phyloP scores from a whole-genome alignment of 2,797 vertebrate species.

The Meda fulgida region DNA sequence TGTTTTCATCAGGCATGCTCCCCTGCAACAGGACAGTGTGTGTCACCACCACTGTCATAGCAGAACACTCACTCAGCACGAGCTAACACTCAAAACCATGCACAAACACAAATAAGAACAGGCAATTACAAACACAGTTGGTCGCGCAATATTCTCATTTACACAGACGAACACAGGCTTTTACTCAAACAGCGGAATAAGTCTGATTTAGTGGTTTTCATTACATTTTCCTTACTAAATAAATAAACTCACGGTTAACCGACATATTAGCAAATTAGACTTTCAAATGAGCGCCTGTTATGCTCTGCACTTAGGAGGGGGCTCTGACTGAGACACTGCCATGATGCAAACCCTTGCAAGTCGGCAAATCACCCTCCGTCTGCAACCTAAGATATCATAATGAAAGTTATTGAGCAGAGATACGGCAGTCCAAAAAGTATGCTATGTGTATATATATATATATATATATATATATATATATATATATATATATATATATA shows the following conservation, averaged over 20 bases:
- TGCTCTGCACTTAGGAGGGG: slow-evolving; percentile 22
- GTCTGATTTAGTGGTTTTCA: slow-evolving; percentile 33
- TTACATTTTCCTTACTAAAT: slow-evolving; percentile 1
- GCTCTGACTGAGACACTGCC: slow-evolving; percentile 17
- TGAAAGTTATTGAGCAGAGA: slow-evolving; percentile 12
- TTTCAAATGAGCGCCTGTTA: slow-evolving; percentile 34
- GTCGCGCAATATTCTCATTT: background rate
- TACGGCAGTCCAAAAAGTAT: background rate
- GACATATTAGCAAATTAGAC: slow-evolving; percentile 28
- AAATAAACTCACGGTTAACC: slow-evolving; percentile 17
- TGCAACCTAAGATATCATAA: slow-evolving; percentile 28
- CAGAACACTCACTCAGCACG: slow-evolving; percentile 33
- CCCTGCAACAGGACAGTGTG: slow-evolving; percentile 36
- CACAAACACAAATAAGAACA: slow-evolving; percentile 31
- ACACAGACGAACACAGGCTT: background rate
- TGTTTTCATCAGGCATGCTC: slow-evolving; percentile 53
- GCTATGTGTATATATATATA: background rate
- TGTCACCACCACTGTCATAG: slow-evolving; percentile 33
- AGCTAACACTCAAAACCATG: slow-evolving; percentile 13
- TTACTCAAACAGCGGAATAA: slow-evolving; percentile 3
- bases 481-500: background rate
- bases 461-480: too few relatives aligned
- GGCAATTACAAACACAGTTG: slow-evolving; percentile 22
- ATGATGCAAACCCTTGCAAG: slow-evolving; percentile 60
- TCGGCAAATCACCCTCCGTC: slow-evolving; percentile 35